Conservation (phyloP, 2,888 invertebrate species). For the Melikaiella ostensackeni region DNA sequence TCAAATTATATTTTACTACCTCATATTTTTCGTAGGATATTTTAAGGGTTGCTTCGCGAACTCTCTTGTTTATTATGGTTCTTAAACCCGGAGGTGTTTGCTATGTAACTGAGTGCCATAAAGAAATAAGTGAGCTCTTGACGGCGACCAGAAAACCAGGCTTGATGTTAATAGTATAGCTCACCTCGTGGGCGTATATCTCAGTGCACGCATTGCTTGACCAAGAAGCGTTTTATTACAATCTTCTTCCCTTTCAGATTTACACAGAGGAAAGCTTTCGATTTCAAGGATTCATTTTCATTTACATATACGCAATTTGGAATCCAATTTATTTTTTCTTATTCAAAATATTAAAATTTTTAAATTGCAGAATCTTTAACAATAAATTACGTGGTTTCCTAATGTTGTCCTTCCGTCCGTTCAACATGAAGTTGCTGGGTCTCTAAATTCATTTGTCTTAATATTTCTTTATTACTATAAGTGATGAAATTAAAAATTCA, state of each 20-base stretch:
- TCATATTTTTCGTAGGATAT: conserved; percentile 21
- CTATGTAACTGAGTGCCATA: conserved; percentile 37
- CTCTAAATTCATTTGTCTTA: too few species aligned
- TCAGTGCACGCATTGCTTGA: conserved; percentile 9
- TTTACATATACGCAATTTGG: too few species aligned
- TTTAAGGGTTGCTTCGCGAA: conserved; percentile 18
- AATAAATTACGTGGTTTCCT: too few species aligned
- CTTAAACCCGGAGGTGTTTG: conserved; percentile 33
- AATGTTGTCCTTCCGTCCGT: too few species aligned
- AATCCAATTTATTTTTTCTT: too few species aligned
- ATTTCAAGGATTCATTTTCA: not conserved
- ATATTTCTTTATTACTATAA: too few species aligned
- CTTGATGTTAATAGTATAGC: conserved; percentile 23
- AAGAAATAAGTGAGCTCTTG: conserved; percentile 26
- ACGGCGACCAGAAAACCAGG: conserved; percentile 16
- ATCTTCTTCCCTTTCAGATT: conserved; percentile 7
- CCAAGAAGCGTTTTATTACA: conserved; percentile 2
- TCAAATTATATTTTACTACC: conserved; percentile 31
- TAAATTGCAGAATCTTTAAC: too few species aligned
- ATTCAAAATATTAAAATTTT: too few species aligned
- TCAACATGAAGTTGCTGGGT: too few species aligned
- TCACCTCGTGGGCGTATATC: conserved; percentile 20
- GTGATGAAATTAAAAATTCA: too few species aligned
- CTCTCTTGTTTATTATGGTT: conserved; percentile 34
- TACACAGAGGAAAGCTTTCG: not conserved